These are phyloP conservation scores for Graptemys geographica DNA, from an alignment of 2,797 vertebrate species.

Conservation along the genomic window DNA sequence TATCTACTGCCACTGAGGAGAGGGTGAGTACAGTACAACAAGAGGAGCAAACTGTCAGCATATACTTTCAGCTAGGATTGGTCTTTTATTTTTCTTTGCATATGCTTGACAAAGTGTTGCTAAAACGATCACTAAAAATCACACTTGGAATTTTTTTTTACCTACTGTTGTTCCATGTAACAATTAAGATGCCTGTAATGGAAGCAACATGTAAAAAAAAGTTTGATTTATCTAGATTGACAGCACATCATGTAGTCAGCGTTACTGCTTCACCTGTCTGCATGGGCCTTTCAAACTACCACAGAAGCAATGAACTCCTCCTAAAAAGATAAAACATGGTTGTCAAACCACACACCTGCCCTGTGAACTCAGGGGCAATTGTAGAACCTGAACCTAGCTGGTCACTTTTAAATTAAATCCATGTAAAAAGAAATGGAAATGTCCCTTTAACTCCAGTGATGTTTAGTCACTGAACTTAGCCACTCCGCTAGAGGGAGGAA, in stretches of 20 bases:
- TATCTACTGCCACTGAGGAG: background rate
- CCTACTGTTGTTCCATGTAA: background rate
- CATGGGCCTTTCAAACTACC: background rate
- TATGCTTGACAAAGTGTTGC: background rate
- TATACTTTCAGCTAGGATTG: background rate
- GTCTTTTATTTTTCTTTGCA: background rate
- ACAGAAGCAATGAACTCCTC: background rate
- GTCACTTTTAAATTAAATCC: background rate
- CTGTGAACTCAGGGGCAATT: background rate
- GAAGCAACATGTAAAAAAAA: background rate
- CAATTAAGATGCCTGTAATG: background rate
- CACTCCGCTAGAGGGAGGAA: background rate
- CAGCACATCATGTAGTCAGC: accelerated
- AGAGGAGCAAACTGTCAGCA: background rate
- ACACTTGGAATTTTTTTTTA: background rate
- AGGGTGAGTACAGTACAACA: background rate
- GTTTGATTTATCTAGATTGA: background rate
- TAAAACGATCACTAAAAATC: background rate
- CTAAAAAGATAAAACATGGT: background rate
- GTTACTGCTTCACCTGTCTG: background rate
- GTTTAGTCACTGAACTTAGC: background rate
- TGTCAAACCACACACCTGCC: background rate
- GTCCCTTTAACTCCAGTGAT: background rate
- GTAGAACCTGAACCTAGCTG: background rate
- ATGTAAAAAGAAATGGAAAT: too few species aligned